Conservation (phyloP, 2,888 invertebrate genomes). For the Ornithoptera priamus region DNA sequence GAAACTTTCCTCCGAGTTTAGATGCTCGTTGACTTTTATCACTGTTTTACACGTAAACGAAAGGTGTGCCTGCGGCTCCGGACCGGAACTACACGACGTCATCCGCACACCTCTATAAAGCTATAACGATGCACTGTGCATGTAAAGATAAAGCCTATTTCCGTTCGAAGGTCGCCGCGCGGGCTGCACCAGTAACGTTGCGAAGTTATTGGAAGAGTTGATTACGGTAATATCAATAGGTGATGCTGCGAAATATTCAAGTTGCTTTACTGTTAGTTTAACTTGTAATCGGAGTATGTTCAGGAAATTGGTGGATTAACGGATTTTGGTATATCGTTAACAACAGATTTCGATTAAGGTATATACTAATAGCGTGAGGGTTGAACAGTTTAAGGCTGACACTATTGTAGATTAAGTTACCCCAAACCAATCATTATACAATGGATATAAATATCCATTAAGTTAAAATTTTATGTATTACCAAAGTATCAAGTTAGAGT, state of each 20-base stretch:
- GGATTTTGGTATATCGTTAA: background rate
- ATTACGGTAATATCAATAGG: constrained; percentile 59
- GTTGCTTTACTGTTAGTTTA: constrained; percentile 37
- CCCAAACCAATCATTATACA: too few relatives aligned
- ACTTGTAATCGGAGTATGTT: background rate
- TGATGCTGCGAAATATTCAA: constrained; percentile 48
- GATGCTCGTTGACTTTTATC: constrained; percentile 62
- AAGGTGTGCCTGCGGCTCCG: constrained; percentile 41
- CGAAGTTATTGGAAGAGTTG: constrained; percentile 45
- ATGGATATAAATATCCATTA: too few relatives aligned
- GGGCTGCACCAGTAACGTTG: constrained; percentile 26
- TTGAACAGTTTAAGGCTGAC: too few relatives aligned
- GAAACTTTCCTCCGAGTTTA: constrained; percentile 45
- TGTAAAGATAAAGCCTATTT: background rate
- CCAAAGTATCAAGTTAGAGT: too few relatives aligned
- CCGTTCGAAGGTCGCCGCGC: background rate
- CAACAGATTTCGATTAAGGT: background rate
- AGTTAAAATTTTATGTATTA: too few relatives aligned
- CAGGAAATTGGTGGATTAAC: background rate
- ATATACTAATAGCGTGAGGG: too few relatives aligned
- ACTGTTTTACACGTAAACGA: constrained; percentile 59
- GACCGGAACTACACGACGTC: constrained; percentile 36
- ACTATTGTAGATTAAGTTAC: too few relatives aligned
- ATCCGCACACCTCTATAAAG: constrained; percentile 19
- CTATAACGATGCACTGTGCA: background rate